Evolutionary conservation across 2,113 vertebrate species (phyloP).

Genomic region (Mugil cephalus): DNA sequence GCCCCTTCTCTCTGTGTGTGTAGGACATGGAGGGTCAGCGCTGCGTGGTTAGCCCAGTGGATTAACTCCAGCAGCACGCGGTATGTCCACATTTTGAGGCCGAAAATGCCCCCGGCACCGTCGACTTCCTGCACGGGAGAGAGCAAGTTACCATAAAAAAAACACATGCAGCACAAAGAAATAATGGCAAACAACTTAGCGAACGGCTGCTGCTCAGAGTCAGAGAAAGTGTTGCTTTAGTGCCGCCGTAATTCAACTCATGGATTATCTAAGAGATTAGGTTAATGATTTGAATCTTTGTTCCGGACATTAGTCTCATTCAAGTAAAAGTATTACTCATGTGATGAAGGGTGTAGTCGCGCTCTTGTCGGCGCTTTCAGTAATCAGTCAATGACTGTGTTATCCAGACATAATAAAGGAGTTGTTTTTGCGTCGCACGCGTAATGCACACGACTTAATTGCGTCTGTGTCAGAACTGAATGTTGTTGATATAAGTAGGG

Average conservation of each 20-base stretch:
- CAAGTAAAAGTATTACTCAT: constrained; percentile 2
- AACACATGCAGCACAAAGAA: neutral
- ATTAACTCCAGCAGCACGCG: constrained; percentile 82
- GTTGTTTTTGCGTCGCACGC: too few relatives aligned
- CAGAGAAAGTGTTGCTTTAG: too few relatives aligned
- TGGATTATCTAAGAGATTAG: neutral
- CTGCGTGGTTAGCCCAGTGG: constrained; percentile 83
- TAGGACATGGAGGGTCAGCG: constrained; percentile 76
- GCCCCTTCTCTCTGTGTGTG: constrained; percentile 68
- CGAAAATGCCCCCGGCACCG: constrained; percentile 73
- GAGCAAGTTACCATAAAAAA: neutral
- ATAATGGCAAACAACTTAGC: neutral
- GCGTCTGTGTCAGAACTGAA: too few relatives aligned
- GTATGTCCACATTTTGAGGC: constrained; percentile 83
- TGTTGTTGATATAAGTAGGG: too few relatives aligned
- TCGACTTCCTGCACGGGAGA: constrained; percentile 73
- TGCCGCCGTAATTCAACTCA: neutral
- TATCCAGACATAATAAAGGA: too few relatives aligned
- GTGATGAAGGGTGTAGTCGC: constrained; percentile 30
- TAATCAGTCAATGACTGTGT: too few relatives aligned
- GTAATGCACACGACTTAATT: too few relatives aligned
- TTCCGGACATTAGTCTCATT: constrained; percentile 5
- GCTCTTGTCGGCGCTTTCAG: neutral
- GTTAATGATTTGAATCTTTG: constrained; percentile 10
- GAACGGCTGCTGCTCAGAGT: too few relatives aligned